Base-by-base conservation (phyloP, 2,113 vertebrate species). In the Cairina moschata region DNA sequence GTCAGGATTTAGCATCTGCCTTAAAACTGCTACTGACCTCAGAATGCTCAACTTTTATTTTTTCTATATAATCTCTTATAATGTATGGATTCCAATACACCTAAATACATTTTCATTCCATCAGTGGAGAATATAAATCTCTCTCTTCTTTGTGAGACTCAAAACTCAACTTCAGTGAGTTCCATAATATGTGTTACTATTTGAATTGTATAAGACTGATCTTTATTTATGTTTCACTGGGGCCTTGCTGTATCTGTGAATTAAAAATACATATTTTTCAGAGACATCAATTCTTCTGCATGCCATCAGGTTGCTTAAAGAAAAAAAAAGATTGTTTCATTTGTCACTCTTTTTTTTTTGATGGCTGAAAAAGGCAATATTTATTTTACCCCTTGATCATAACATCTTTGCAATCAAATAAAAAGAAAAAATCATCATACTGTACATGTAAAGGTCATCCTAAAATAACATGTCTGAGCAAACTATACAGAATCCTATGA, bases 381-480 rank as follows among this genome's bases (percentile, higher is more conserved):
- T 97, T 95, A 94, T 82, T 97, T 96, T 97, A 56, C 91, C 44
- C 84, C 77, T 97, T 97, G 96, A 96, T 96, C 90, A 91, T 95
- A 96, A 95, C 72, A 86, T 96, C 93, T 96, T 97, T 97, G 95
- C 72, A 97, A 97, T 95, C 88, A 96, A 97, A 96, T 97, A 97
- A 97, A 87, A 97, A 90, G 85, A 96, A 97, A 97, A 97, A 95
- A 91, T 95, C 95, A 96, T 97, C 83, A 92, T 88, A 87, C 58
- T 62, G n/a, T 95, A 93, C 85, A 75, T 90, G 86, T 62, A 97
- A 97, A 97, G 87, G 89, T 97, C 94, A 96, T 72, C 58, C 73
- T 97, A 95, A 98, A 97, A 95, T 96, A 87, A 92, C 88, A 95
- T 71, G 95, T 96, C 73, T 94, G 90, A 97, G 76, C 77, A 97